Base-by-base conservation (phyloP, 2,113 vertebrate genomes). In the Melanostigma gelatinosum region DNA sequence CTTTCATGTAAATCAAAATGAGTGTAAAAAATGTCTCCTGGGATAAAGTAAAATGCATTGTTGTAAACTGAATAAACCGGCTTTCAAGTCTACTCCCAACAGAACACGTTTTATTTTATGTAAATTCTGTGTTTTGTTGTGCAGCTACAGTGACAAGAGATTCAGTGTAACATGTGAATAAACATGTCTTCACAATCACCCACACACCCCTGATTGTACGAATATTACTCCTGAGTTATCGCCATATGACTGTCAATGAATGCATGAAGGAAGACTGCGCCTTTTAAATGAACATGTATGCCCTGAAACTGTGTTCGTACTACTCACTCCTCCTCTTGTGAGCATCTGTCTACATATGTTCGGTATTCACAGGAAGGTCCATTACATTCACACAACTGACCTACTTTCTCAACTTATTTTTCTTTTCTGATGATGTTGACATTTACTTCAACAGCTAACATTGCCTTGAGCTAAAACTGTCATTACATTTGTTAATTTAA, bases 1-100 rank as follows among this genome's bases (percentile, higher is more conserved):
- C 70, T 76, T 74, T 77, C 57, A 71, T 73, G 44, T 70, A 64
- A 71, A 60, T 69, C 58, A 50, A 46, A 32, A 13, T 22, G 36
- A 77, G 60, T 57, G 63, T 42, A 46, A 44, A 77, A 27, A 55
- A 34, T 12, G 50, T 78, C 65, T 77, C 46, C 32, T 82, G 11
- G 46, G 62, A 73, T 77, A 52, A 76, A 72, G 62, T 48, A 27
- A 40, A 63, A 80, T 36, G 27, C 57, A 63, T 38, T 38, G 52
- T 40, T 46, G 38, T 27, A 57, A 74, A 75, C 42, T 16, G 42
- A 58, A 66, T 42, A 34, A 70, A 62, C 10, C 8, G 27, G 75
- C 60, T 83, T 70, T 74, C 46, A 65, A 42, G 24, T 61, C 29
- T 10, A 11, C 34, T 15, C 57, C 6, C 36, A 63, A 68, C 67